Conservation (phyloP, 2,888 invertebrate species). For the Pterostichus madidus region DNA sequence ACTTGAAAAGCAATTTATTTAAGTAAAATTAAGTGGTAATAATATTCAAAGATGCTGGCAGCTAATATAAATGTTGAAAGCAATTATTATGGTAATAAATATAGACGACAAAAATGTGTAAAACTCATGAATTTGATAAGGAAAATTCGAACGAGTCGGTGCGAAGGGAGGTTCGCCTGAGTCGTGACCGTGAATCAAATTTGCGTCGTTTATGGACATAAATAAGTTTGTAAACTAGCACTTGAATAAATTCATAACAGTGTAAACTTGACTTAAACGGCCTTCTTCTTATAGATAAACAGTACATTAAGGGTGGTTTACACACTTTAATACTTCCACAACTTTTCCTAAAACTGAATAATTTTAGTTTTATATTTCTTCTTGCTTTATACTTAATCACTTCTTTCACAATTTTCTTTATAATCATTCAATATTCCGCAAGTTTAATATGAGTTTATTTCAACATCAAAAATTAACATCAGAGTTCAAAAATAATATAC, state of each 20-base stretch:
- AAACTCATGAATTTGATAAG: constrained; percentile 59
- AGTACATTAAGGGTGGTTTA: constrained; percentile 44
- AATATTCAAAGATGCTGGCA: constrained; percentile 43
- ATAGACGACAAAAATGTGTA: constrained; percentile 47
- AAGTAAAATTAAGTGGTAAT: constrained; percentile 43
- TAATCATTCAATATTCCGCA: too few species aligned
- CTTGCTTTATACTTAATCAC: background rate
- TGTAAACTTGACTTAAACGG: constrained; percentile 61
- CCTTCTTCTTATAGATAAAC: constrained; percentile 57
- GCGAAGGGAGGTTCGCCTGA: constrained; percentile 1
- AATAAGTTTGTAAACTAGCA: constrained; percentile 61
- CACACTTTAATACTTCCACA: constrained; percentile 15
- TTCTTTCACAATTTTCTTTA: background rate
- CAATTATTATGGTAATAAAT: constrained; percentile 58
- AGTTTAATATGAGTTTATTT: too few species aligned
- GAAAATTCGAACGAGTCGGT: constrained; percentile 46
- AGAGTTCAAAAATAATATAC: too few species aligned
- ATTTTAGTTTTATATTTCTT: constrained; percentile 17
- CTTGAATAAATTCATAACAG: constrained; percentile 62
- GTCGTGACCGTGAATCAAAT: constrained; percentile 59
- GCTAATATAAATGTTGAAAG: constrained; percentile 48
- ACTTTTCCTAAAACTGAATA: background rate
- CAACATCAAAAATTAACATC: too few species aligned
- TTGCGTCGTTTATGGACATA: constrained; percentile 60
- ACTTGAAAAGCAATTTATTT: constrained; percentile 39